These are phyloP conservation scores for Mesoclemmys tuberculata DNA, from an alignment of 2,113 vertebrate species.

Conservation along the genomic window DNA sequence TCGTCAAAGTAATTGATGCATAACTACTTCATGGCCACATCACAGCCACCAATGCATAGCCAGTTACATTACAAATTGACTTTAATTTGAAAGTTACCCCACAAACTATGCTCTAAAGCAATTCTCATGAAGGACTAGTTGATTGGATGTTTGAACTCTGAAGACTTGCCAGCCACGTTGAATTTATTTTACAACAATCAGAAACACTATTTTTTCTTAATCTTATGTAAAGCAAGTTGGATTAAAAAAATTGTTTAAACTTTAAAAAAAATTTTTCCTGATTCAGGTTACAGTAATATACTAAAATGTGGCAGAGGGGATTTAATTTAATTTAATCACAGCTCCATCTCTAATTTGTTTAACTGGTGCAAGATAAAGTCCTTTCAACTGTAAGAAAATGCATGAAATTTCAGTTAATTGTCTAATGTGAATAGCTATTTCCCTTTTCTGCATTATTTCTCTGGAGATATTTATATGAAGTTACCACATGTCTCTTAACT, in stretches of 20 bases:
- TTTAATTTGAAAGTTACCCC: conserved; percentile 11
- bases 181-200: fast-evolving
- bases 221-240: neutral
- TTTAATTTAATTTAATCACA: conserved; percentile 51
- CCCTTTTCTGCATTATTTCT: neutral
- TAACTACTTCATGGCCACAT: neutral
- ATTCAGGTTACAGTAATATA: neutral
- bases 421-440: neutral
- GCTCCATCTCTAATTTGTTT: conserved; percentile 52
- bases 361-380: conserved; percentile 56
- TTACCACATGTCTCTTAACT: neutral
- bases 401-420: conserved; percentile 57
- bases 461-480: neutral
- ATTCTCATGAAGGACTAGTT: neutral
- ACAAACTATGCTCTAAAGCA: neutral
- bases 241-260: neutral
- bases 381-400: conserved; percentile 67
- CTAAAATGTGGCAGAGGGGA: conserved; percentile 11
- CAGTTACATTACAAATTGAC: neutral
- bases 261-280: neutral
- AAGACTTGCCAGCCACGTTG: neutral
- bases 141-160: neutral
- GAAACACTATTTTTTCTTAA: neutral
- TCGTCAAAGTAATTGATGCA: neutral
- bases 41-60: neutral